phyloP scores from a whole-genome alignment of 2,888 invertebrate species.

The Drosophila neotestacea region DNA sequence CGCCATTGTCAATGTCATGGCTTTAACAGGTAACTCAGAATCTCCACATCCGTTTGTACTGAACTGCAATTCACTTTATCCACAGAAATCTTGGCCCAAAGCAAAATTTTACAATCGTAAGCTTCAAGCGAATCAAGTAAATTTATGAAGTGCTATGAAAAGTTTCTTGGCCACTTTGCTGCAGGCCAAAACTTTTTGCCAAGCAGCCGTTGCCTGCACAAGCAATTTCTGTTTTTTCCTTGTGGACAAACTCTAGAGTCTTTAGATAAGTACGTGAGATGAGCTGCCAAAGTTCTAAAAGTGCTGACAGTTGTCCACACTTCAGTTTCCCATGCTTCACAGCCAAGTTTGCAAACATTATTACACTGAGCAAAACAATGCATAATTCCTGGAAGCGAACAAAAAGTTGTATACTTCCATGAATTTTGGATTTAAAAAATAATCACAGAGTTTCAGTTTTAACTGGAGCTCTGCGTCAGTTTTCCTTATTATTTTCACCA shows the following conservation, averaged over 20 bases:
- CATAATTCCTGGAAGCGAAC: background rate
- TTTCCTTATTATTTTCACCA: no score
- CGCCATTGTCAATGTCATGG: background rate
- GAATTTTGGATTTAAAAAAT: no score
- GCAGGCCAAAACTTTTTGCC: conserved; percentile 28
- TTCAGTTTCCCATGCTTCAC: background rate
- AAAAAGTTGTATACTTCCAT: no score
- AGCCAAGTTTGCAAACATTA: background rate
- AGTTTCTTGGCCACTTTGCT: conserved; percentile 47
- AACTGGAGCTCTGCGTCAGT: no score
- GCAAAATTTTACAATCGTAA: background rate
- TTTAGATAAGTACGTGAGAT: conserved; percentile 18
- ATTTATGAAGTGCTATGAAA: conserved; percentile 56
- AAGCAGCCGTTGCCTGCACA: conserved; percentile 14
- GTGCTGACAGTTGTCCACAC: conserved; percentile 22
- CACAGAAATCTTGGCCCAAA: conserved; percentile 2
- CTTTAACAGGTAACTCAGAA: conserved; percentile 1
- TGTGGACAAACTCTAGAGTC: conserved; percentile 2
- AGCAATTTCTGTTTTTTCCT: conserved; percentile 16
- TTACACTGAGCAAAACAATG: conserved; percentile 5
- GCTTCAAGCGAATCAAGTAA: conserved; percentile 11
- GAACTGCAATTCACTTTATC: conserved; percentile 7
- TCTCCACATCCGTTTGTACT: background rate
- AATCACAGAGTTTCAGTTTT: no score
- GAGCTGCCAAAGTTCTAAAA: conserved; percentile 21